Evolutionary conservation across 2,888 invertebrate genomes (phyloP).

Genomic region (Perizoma flavofasciatum): DNA sequence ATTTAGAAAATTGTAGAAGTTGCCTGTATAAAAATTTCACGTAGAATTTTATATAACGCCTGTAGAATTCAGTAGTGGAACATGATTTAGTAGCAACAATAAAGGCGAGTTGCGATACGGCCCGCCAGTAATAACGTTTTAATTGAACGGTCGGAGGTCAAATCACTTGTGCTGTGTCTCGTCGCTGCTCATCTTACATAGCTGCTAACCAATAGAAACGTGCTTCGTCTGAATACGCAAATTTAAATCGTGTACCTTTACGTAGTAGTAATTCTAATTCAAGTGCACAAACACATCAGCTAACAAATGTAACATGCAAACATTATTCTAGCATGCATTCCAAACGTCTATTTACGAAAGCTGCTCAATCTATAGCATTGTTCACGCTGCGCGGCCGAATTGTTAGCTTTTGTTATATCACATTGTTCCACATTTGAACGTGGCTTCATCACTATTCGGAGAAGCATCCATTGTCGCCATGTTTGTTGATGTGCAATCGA

Average conservation of each 20-base stretch:
- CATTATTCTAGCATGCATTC: constrained; percentile 28
- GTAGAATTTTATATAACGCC: too few species aligned
- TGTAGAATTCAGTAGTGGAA: too few species aligned
- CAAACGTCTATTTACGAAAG: constrained; percentile 60
- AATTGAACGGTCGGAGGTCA: constrained; percentile 81
- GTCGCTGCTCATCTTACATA: constrained; percentile 32
- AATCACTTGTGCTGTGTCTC: constrained; percentile 73
- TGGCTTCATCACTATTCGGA: constrained; percentile 71
- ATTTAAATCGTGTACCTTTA: constrained; percentile 24
- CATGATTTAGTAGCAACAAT: constrained; percentile 32
- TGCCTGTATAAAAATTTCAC: too few species aligned
- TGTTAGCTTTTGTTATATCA: constrained; percentile 72
- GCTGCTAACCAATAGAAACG: not conserved
- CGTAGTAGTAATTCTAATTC: too few species aligned
- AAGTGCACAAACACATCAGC: constrained; percentile 26
- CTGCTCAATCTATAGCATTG: constrained; percentile 71
- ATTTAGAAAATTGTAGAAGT: too few species aligned
- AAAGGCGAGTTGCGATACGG: constrained; percentile 52
- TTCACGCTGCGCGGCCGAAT: constrained; percentile 65
- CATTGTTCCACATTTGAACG: constrained; percentile 80
- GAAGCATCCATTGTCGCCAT: constrained; percentile 78
- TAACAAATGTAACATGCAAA: constrained; percentile 40
- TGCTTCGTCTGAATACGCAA: constrained; percentile 2
- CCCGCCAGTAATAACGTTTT: constrained; percentile 67
- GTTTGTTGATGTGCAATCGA: constrained; percentile 66